Evolutionary conservation across 2,888 invertebrate species (phyloP).

Genomic region (Graphium colonna): DNA sequence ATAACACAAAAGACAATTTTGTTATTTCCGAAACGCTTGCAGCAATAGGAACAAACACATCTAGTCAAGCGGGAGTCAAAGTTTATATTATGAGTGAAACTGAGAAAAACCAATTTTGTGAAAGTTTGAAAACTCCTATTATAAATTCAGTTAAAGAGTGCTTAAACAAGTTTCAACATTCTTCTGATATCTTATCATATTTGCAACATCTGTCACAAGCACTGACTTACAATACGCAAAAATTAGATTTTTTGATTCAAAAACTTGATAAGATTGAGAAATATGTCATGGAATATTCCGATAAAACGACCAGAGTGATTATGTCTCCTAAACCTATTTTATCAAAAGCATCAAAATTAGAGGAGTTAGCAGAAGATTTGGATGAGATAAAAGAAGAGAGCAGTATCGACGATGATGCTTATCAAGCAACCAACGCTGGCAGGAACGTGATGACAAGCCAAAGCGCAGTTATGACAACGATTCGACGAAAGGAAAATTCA

Average conservation of each 20-base stretch:
- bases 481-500: conserved; percentile 13
- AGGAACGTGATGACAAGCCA: conserved; percentile 35
- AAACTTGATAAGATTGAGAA: conserved; percentile 54
- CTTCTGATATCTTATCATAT: conserved; percentile 37
- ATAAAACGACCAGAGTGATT: conserved; percentile 24
- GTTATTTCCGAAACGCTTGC: conserved; percentile 58
- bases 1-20: conserved; percentile 38
- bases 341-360: conserved; percentile 48
- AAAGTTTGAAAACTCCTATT: conserved; percentile 57
- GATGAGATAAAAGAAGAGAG: conserved; percentile 39
- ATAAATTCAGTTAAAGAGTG: conserved; percentile 55
- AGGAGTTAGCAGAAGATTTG: conserved; percentile 53
- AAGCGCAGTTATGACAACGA: conserved; percentile 29
- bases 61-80: conserved; percentile 55
- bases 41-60: conserved; percentile 48
- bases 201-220: conserved; percentile 41
- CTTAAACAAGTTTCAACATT: conserved; percentile 43
- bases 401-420: conserved; percentile 48
- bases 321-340: conserved; percentile 26
- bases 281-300: conserved; percentile 36
- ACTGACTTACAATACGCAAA: conserved; percentile 37
- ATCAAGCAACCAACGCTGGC: conserved; percentile 33
- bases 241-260: conserved; percentile 52
- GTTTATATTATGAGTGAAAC: conserved; percentile 64
- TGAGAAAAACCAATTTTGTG: conserved; percentile 54